Evolutionary conservation across 2,113 vertebrate genomes (phyloP).

Genomic region (Thermophis baileyi): DNA sequence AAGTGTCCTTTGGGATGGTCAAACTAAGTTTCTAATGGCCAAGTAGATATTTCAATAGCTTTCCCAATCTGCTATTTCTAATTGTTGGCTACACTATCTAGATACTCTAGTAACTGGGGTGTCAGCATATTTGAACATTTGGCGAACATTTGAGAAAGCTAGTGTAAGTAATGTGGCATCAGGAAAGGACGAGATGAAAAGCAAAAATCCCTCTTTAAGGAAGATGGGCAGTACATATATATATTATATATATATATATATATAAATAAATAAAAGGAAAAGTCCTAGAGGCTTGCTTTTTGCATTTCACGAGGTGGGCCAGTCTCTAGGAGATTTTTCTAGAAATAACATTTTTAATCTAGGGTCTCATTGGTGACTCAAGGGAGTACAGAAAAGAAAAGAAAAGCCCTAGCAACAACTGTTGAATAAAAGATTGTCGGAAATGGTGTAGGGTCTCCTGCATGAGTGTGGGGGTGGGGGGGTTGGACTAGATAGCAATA

Average conservation of each 20-base stretch:
- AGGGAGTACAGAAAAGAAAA: background rate
- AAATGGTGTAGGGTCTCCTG: too few species aligned
- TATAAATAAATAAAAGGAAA: background rate
- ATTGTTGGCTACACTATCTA: background rate
- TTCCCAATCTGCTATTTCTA: background rate
- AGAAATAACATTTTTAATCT: conserved; percentile 26
- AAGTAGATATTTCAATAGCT: too few species aligned
- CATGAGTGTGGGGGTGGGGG: too few species aligned
- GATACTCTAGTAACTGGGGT: background rate
- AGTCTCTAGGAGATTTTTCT: conserved; percentile 29
- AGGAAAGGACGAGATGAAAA: background rate
- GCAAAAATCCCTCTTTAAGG: background rate
- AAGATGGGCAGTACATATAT: background rate
- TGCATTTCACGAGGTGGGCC: conserved; percentile 4
- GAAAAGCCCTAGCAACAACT: background rate
- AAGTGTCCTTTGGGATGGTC: conserved; percentile 43
- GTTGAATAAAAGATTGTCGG: background rate
- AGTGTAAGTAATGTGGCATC: background rate
- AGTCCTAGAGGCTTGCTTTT: background rate
- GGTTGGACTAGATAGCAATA: too few species aligned
- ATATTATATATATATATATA: background rate
- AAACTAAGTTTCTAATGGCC: background rate
- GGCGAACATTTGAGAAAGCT: background rate
- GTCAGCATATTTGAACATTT: background rate
- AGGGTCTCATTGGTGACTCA: conserved; percentile 30